Evolutionary conservation across 1,140 invertebrate species (phyloP), one percentile per base, ranked within the genome.

Genomic region (Heliconius hermathena): DNA sequence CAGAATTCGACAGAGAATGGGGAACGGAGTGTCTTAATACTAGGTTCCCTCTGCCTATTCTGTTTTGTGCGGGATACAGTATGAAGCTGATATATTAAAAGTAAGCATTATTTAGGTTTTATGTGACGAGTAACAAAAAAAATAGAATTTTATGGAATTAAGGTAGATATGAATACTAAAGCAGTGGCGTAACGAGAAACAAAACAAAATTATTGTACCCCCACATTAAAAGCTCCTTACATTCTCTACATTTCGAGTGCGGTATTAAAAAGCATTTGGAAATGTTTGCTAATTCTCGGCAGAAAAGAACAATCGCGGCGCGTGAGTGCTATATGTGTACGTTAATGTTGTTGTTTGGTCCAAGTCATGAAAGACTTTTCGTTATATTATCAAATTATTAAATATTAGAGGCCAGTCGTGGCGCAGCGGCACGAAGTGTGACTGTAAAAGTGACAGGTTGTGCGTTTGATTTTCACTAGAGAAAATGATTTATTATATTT

Each of bases 261-360:
- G 84, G 87, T 89, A 90, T 92, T 91, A 90, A 92, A 90, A 89
- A 89, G 85, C 86, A 92, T 90, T 91, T 88, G 71, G 86, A 89
- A 89, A 90, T 88, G 88, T 91, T 90, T 89, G 88, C 89, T 93
- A 91, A 93, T 93, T 91, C 90, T 87, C 83, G 81, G 82, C 83
- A 91, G 84, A 90, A 91, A 92, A 90, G 88, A 90, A 90, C 89
- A 89, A 90, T 91, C 85, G 85, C 83, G 79, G 85, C 86, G 84
- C 80, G 87, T 85, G 88, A 89, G 89, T 88, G 85, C 86, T 89
- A 80, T 90, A 85, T 92, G 85, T 88, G 82, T 87, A 89, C 86
- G 88, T 90, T 92, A 90, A 84, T 78, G 80, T 71, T 74, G 71
- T 70, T n/a, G 70, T 22, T 66, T 76, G 85, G 84, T 83, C 16